Evolutionary conservation across 2,888 invertebrate species (phyloP), one percentile per base, ranked within the genome.

Genomic region (Chloroclystis v-ata): DNA sequence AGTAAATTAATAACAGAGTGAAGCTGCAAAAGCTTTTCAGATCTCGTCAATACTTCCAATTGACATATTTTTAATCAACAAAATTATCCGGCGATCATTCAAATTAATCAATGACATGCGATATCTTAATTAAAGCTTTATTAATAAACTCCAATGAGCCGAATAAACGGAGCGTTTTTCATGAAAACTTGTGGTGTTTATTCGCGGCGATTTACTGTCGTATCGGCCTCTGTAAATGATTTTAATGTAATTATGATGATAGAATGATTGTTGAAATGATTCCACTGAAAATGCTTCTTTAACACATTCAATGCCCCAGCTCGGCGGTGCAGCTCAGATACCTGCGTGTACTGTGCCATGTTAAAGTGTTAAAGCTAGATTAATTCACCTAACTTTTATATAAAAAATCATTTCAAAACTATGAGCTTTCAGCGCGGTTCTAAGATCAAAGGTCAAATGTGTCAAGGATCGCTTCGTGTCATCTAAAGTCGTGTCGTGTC

Each of bases 101-200:
- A 72, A 77, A 78, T 83, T 81, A 81, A 81, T 78, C 75, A 75
- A 62, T 59, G 69, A 74, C 76, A 72, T 64, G 69, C 69, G 75
- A 75, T 75, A 78, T 82, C 81, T 84, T 84, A 83, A 85, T 85
- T 85, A 82, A 83, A 70, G 75, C 67, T 78, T 57, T 77, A 78
- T 78, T 81, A 79, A 78, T 78, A 80, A 78, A 76, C 68, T 71
- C 74, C 70, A 72, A 63, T 63, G 65, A 66, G 64, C 67, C 70
- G 69, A 75, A 79, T 79, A 76, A 76, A 78, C 75, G 76, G 78
- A 69, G 77, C 59, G 72, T 74, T 81, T 81, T 79, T 79, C 72
- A 72, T 69, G 72, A 69, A 73, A 65, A 60, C 58, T 63, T 67
- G 63, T 57, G 50, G 43, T 12, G 28, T 68, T 56, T 35, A 46